These are phyloP conservation scores for Silurus meridionalis DNA, from an alignment of 2,113 vertebrate species.

Conservation along the genomic window DNA sequence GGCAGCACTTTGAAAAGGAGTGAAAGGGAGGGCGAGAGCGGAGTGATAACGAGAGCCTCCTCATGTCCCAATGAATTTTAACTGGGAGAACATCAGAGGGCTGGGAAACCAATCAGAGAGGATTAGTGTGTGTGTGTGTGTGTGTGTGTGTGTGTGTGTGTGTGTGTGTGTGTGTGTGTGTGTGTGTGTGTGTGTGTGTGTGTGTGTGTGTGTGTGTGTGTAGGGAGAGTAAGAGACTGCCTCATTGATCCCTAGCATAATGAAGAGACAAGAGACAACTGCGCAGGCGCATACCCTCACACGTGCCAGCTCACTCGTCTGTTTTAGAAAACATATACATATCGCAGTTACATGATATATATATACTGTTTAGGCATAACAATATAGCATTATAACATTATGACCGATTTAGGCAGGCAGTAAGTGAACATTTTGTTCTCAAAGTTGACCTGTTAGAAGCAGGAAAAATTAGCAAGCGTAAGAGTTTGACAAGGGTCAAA, in stretches of 20 bases:
- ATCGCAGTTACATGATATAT: too few species aligned
- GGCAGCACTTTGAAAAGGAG: slow-evolving; percentile 48
- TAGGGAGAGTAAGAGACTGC: slow-evolving; percentile 2
- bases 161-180: too few species aligned
- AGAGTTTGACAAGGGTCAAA: too few species aligned
- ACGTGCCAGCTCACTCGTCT: background rate
- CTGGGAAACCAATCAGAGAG: slow-evolving; percentile 48
- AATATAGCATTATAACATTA: too few species aligned
- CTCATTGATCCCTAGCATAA: slow-evolving; percentile 42
- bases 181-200: slow-evolving; percentile 1
- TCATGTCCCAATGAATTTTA: slow-evolving; percentile 46
- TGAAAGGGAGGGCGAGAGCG: slow-evolving; percentile 43
- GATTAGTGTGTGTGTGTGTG: slow-evolving; percentile 31
- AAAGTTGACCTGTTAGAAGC: too few species aligned
- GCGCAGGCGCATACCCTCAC: slow-evolving; percentile 6
- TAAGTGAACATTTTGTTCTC: too few species aligned
- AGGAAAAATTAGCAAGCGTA: too few species aligned
- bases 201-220: background rate
- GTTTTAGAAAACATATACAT: background rate
- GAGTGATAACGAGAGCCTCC: slow-evolving; percentile 45
- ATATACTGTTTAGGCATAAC: too few species aligned
- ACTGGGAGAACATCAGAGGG: slow-evolving; percentile 52
- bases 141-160: background rate
- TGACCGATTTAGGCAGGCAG: too few species aligned
- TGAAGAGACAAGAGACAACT: slow-evolving; percentile 37